Conservation (phyloP, 2,113 vertebrate species). For the Nannobrachium achirus region DNA sequence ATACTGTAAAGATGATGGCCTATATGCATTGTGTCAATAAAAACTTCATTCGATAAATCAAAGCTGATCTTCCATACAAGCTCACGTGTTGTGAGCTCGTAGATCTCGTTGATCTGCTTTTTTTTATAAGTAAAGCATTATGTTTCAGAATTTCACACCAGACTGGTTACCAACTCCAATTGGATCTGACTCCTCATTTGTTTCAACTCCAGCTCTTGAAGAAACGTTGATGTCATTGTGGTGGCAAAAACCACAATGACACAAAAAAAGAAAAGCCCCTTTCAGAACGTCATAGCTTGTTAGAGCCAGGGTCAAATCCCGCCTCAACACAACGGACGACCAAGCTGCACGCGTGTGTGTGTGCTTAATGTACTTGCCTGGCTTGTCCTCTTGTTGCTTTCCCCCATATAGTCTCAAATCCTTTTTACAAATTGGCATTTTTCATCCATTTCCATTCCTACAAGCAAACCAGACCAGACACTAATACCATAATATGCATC, state of each 20-base stretch:
- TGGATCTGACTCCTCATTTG: constrained; percentile 12
- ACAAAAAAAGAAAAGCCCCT: not conserved
- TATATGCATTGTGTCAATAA: too few species aligned
- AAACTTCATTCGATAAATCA: too few species aligned
- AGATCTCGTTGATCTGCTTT: too few species aligned
- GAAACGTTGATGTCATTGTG: constrained; percentile 14
- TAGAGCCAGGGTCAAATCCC: constrained; percentile 13
- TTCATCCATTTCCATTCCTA: constrained; percentile 25
- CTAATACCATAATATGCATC: constrained; percentile 54
- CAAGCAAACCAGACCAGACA: constrained; percentile 26
- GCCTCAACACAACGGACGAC: not conserved
- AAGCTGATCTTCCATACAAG: too few species aligned
- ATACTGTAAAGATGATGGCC: too few species aligned
- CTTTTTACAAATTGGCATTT: not conserved
- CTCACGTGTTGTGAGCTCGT: too few species aligned
- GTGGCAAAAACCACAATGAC: constrained; percentile 12
- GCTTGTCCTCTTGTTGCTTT: constrained; percentile 15
- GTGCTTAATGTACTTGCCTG: not conserved
- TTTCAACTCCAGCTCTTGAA: constrained; percentile 8
- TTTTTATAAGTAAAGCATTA: not conserved
- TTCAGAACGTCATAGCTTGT: constrained; percentile 34
- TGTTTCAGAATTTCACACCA: constrained; percentile 14
- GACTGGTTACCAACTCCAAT: constrained; percentile 11
- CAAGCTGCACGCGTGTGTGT: not conserved
- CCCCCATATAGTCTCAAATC: not conserved